Percentiles rank a stretch among this genome's conserved stretches.
phyloP scores from a whole-genome alignment of 2,888 invertebrate species.

The Pyrochroa serraticornis region DNA sequence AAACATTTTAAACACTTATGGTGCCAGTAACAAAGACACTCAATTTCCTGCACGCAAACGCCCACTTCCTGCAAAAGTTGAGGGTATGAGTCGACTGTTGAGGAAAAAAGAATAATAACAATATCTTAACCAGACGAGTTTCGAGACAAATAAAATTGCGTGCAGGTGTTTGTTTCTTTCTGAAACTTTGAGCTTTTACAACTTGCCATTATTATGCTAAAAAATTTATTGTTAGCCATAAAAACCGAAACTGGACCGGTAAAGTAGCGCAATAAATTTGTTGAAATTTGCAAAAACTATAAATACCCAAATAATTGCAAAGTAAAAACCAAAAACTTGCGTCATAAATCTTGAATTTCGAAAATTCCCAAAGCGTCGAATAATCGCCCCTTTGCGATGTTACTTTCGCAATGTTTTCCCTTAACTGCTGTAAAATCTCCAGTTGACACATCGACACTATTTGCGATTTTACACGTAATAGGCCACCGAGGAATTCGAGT shows the following conservation, averaged over 20 bases:
- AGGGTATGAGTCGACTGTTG: too few relatives aligned
- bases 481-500: slow-evolving; percentile 23
- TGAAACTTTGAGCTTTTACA: slow-evolving; percentile 3
- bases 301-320: too few relatives aligned
- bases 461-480: slow-evolving; percentile 4
- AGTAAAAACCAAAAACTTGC: too few relatives aligned
- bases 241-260: slow-evolving; percentile 3
- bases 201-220: slow-evolving; percentile 7
- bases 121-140: too few relatives aligned
- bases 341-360: too few relatives aligned
- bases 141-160: too few relatives aligned
- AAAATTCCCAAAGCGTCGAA: background rate
- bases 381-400: background rate
- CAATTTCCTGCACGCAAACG: too few relatives aligned
- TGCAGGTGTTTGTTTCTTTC: too few relatives aligned
- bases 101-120: too few relatives aligned
- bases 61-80: too few relatives aligned
- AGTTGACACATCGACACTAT: slow-evolving; percentile 16
- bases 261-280: background rate
- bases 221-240: slow-evolving; percentile 11
- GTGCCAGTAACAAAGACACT: background rate
- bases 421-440: slow-evolving; percentile 12
- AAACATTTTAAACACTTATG: slow-evolving; percentile 12
- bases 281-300: too few relatives aligned
- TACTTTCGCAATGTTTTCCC: background rate